Percentiles rank a stretch among this genome's conserved stretches.
phyloP scores from a whole-genome alignment of 2,797 vertebrate species.

The Chanos chanos region DNA sequence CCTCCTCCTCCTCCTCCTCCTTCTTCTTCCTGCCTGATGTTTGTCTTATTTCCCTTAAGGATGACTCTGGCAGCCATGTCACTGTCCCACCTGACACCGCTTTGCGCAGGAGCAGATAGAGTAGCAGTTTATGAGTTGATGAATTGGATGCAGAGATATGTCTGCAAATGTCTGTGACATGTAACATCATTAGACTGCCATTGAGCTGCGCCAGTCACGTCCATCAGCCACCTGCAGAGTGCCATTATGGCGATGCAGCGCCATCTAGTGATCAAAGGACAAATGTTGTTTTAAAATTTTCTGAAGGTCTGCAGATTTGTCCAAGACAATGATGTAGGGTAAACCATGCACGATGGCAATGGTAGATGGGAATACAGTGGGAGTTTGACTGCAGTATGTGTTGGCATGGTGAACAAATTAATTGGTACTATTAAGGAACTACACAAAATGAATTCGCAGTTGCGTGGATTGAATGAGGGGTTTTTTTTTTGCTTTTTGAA shows the following conservation, averaged over 20 bases:
- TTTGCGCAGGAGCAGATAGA: constrained; percentile 7
- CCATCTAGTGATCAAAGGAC: constrained; percentile 41
- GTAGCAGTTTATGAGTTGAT: constrained; percentile 24
- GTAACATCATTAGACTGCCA: constrained; percentile 30
- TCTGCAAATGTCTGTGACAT: constrained; percentile 37
- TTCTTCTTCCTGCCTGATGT: constrained; percentile 4
- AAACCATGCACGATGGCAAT: no score
- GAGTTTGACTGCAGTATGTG: no score
- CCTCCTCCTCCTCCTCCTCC: no score
- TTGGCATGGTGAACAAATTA: not conserved
- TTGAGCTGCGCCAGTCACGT: constrained; percentile 14
- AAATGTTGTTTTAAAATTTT: no score
- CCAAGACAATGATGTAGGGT: no score
- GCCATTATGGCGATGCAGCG: constrained; percentile 23
- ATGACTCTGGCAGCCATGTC: constrained; percentile 11
- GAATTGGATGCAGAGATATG: constrained; percentile 25
- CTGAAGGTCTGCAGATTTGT: no score
- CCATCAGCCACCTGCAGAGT: not conserved
- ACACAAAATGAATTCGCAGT: no score
- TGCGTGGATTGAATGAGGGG: no score
- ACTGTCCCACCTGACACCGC: constrained; percentile 5
- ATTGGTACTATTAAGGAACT: no score
- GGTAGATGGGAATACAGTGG: no score
- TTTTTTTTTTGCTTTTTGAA: no score
- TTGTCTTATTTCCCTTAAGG: constrained; percentile 33